phyloP scores from a whole-genome alignment of 1,140 invertebrate genomes.

The Drosophila elegans region DNA sequence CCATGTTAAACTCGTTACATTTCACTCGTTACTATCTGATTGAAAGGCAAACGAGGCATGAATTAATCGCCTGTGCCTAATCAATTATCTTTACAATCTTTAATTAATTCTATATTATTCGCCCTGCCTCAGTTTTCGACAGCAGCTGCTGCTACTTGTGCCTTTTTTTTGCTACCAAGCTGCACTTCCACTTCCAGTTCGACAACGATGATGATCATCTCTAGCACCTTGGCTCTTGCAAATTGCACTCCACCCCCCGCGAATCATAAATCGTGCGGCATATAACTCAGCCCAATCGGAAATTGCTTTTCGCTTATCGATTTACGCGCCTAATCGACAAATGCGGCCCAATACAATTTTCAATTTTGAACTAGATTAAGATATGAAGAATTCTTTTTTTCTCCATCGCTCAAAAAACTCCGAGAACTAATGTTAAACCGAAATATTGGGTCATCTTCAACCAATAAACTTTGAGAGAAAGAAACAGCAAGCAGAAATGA shows the following conservation, averaged over 20 bases:
- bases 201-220: slow-evolving; percentile 53
- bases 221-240: slow-evolving; percentile 62
- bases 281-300: slow-evolving; percentile 78
- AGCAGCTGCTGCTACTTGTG: slow-evolving; percentile 53
- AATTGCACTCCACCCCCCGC: slow-evolving; percentile 48
- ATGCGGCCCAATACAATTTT: slow-evolving; percentile 57
- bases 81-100: slow-evolving; percentile 84
- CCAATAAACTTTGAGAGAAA: background rate
- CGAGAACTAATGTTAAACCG: slow-evolving; percentile 27
- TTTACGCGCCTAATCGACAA: slow-evolving; percentile 75
- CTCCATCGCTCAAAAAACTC: background rate
- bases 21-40: slow-evolving; percentile 36
- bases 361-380: slow-evolving; percentile 66
- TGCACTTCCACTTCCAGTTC: slow-evolving; percentile 19
- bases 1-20: slow-evolving; percentile 25
- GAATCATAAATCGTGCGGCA: slow-evolving; percentile 72
- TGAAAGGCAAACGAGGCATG: slow-evolving; percentile 54
- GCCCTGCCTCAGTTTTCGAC: slow-evolving; percentile 62
- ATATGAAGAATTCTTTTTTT: background rate
- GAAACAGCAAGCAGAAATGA: slow-evolving; percentile 4
- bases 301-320: slow-evolving; percentile 81
- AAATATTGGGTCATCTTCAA: slow-evolving; percentile 27
- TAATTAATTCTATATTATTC: slow-evolving; percentile 85
- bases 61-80: slow-evolving; percentile 83
- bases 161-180: slow-evolving; percentile 6